Evolutionary conservation across 2,113 vertebrate genomes (phyloP), one percentile per base, ranked within the genome.

Genomic region (Cavia aperea): DNA sequence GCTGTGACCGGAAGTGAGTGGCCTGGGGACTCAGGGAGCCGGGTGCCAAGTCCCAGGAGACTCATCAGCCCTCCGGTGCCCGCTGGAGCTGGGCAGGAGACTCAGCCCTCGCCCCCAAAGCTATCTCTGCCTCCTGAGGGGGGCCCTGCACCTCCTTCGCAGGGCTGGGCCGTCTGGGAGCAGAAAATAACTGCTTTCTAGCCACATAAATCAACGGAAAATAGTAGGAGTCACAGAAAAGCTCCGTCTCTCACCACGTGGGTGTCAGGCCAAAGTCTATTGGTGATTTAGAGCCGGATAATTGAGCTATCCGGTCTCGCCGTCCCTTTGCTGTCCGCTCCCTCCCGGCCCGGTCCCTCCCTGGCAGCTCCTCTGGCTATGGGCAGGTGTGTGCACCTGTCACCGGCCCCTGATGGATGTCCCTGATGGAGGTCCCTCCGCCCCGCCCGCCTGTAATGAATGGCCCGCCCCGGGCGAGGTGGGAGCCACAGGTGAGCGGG

Each of bases 171-270:
- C 82, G n/a, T 73, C 95, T 81, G 75, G 65, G 92, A 95, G 95
- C 89, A 94, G 96, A 96, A 97, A 97, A 97, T 90, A 96, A 97
- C 96, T 96, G 95, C 84, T 95, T 96, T 84, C 91, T 88, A 95
- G 93, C 54, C 82, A 96, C 95, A 97, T 96, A 97, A 97, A 97
- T 97, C 97, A 97, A 95, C 88, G 95, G 75, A 96, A 97, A 97
- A 97, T 96, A 97, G 96, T 94, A 95, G 93, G 95, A 96, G 95
- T 95, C 89, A 94, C 91, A 86, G 94, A 94, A 92, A 97, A 97
- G 97, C 97, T 91, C 96, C 88, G 97, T 97, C 93, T 33, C 94
- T 92, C 94, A 94, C 79, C 96, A 94, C 95, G 90, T 78, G 4
- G 86, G 92, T 96, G 93, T 96, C 93, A 78, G 81, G 92, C 93